phyloP scores from a whole-genome alignment of 2,888 invertebrate species.

The Parthenolecanium corni region DNA sequence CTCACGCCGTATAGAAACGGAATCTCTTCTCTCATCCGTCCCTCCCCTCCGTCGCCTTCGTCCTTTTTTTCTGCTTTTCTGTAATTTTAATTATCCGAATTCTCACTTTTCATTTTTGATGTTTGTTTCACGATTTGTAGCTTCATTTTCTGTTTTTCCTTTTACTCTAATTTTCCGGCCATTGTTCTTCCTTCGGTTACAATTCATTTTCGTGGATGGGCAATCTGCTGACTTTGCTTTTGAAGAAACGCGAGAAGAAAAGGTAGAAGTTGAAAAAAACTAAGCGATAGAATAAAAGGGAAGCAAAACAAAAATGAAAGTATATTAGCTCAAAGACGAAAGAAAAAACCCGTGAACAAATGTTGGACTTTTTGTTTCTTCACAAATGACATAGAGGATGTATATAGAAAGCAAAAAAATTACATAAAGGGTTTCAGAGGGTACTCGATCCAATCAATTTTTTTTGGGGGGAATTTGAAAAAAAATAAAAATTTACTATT shows the following conservation, averaged over 20 bases:
- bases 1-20: background rate
- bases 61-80: too few relatives aligned
- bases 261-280: background rate
- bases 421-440: background rate
- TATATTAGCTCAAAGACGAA: background rate
- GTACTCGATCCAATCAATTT: background rate
- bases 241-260: background rate
- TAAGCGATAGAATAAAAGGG: background rate
- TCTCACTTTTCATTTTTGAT: conserved; percentile 18
- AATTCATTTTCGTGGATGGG: background rate
- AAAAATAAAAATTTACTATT: too few relatives aligned
- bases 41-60: background rate
- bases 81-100: conserved; percentile 11
- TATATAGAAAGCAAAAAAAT: background rate
- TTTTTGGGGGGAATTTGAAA: too few relatives aligned
- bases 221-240: background rate
- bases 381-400: background rate
- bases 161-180: background rate
- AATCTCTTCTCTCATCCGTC: conserved; percentile 2
- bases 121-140: conserved; percentile 11
- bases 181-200: background rate
- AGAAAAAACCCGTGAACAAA: background rate
- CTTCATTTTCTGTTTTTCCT: background rate
- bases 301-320: background rate
- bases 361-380: background rate